Base-by-base conservation (phyloP, 2,797 vertebrate species). In the Neoniphon sammara region DNA sequence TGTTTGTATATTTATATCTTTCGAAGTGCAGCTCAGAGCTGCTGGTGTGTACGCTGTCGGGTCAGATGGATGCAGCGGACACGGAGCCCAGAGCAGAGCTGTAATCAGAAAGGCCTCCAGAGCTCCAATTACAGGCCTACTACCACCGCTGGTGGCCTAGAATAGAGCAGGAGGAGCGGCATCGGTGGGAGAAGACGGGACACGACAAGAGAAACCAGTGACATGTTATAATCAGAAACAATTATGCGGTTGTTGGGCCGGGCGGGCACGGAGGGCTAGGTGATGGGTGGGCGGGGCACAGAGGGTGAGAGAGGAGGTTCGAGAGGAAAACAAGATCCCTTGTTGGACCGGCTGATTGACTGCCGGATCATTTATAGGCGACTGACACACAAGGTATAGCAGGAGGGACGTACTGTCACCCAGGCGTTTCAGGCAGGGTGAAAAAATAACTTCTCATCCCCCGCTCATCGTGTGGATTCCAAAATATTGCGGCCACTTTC, bases 101-200 rank as follows among this genome's bases (percentile, higher is more conserved):
- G 89, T 91, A 94, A 94, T 94, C 90, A 91, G 34, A 78, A 18
- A 83, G 60, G 70, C 77, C 83, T 84, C 72, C 66, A 59, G 30
- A 65, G 65, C 17, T 31, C 70, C 88, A 89, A 94, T 93, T 92
- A 93, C 85, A 93, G 92, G 80, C 88, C 88, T 84, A 58, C 87
- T 61, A 54, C 89, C 86, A 81, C 88, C 79, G 77, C 87, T 17
- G 82, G 84, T 77, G 88, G 87, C 90, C 89, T 53, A 87, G 91
- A 93, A 93, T 93, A 93, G 91, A 91, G 82, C 82, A 54, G 81
- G 86, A 89, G 89, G 87, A 91, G 84, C 58, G 20, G 78, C 70
- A 74, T 62, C 25, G 69, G 84, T 11, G 82, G 81, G 80, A 55
- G 81, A 85, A 72, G 82, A 86, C 66, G 64, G 86, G 82, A 86